These are phyloP conservation scores for Crotalus tigris DNA, from an alignment of 2,113 vertebrate genomes.

Conservation along the genomic window DNA sequence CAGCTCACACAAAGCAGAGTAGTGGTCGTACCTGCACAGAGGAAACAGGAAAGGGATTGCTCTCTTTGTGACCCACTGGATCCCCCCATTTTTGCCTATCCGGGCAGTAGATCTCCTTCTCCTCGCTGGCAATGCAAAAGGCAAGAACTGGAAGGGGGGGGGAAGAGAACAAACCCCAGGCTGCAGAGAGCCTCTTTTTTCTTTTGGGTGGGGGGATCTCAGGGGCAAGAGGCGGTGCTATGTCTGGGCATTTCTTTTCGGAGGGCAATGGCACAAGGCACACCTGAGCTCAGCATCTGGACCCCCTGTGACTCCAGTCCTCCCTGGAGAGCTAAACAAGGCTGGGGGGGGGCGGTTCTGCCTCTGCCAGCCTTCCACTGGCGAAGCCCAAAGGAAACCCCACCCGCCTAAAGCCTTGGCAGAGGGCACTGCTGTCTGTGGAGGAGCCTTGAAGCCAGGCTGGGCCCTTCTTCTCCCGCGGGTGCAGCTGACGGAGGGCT, in stretches of 20 bases:
- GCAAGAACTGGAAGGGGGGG: background rate
- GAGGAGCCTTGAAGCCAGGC: background rate
- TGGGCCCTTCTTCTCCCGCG: background rate
- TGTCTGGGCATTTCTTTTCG: background rate
- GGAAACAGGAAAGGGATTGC: background rate
- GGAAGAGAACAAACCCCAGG: rapidly evolving
- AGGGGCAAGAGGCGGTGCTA: background rate
- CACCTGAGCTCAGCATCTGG: no score
- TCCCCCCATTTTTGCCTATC: background rate
- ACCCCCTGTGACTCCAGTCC: background rate
- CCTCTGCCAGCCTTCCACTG: background rate
- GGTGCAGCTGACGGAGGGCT: background rate
- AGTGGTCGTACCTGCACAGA: slow-evolving; percentile 71
- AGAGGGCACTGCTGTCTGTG: background rate
- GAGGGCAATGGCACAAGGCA: background rate
- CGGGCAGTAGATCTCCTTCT: background rate
- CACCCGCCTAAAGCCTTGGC: rapidly evolving
- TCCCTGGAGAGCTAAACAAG: background rate
- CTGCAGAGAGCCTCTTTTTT: background rate
- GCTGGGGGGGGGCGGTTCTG: background rate
- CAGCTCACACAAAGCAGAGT: slow-evolving; percentile 74
- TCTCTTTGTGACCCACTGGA: background rate
- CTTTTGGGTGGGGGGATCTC: background rate
- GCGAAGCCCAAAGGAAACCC: background rate
- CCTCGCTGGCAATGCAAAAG: background rate